These are phyloP conservation scores for Cheirogaleus medius DNA, from an alignment of 2,113 vertebrate species.

Conservation along the genomic window DNA sequence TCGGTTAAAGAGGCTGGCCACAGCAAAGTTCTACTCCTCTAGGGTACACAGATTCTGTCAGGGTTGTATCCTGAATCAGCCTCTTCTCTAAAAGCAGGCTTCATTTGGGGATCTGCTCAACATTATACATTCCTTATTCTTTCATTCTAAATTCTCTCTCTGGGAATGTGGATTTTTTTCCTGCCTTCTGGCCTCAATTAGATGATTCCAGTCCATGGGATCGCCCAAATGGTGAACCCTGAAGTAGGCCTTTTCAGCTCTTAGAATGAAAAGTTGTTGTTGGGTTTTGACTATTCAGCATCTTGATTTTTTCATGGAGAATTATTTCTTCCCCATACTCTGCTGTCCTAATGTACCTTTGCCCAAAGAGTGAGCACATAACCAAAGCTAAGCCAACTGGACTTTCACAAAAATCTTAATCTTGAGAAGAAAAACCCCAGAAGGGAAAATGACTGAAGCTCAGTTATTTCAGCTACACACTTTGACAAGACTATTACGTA, in stretches of 20 bases:
- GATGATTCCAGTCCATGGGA: not conserved
- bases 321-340: not conserved
- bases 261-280: not conserved
- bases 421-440: not conserved
- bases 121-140: not conserved
- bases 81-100: not conserved
- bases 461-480: not conserved
- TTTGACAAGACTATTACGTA: not conserved
- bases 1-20: not conserved
- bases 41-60: not conserved
- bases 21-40: not conserved
- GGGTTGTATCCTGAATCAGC: not conserved
- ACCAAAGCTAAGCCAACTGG: not conserved
- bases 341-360: not conserved
- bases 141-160: not conserved
- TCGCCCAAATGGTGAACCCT: not conserved
- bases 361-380: not conserved
- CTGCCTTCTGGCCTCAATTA: not conserved
- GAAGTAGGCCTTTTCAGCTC: not conserved
- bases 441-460: not conserved
- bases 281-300: not conserved
- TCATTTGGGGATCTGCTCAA: not conserved
- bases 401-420: not conserved
- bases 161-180: not conserved
- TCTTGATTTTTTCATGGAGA: constrained; percentile 11